Conservation (phyloP, 1,140 invertebrate genomes). For the Ctenoplectra terminalis region DNA sequence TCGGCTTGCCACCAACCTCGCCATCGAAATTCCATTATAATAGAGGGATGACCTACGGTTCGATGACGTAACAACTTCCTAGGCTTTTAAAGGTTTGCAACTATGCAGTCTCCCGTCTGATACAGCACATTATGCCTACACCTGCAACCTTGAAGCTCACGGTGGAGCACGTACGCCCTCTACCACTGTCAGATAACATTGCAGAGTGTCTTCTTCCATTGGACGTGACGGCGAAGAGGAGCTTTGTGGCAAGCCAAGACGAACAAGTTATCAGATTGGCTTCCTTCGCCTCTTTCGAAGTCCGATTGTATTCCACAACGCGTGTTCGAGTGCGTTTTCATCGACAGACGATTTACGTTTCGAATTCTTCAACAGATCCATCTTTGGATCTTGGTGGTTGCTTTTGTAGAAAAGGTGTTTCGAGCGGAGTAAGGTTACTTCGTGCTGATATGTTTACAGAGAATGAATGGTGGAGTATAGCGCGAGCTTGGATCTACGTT, state of each 20-base stretch:
- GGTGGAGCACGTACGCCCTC: not conserved
- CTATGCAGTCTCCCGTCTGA: constrained; percentile 42
- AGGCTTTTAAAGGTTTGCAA: constrained; percentile 71
- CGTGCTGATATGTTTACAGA: not conserved
- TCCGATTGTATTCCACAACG: not conserved
- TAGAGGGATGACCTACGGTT: constrained; percentile 79
- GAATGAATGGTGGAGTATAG: not conserved
- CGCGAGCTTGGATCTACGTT: not conserved
- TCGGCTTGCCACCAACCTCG: constrained; percentile 58
- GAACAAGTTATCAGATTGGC: constrained; percentile 7
- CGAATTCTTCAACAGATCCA: not conserved
- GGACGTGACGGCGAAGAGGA: not conserved
- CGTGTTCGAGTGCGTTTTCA: not conserved
- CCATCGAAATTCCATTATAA: constrained; percentile 79
- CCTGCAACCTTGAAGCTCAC: constrained; percentile 34
- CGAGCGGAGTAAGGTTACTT: not conserved
- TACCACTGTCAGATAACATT: constrained; percentile 8
- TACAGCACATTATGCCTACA: constrained; percentile 48
- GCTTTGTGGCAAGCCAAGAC: constrained; percentile 3
- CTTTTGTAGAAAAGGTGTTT: not conserved
- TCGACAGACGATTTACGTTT: constrained; percentile 1
- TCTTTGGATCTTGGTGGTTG: not conserved
- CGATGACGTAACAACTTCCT: constrained; percentile 80
- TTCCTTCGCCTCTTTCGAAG: not conserved
- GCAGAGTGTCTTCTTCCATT: constrained; percentile 6